A percentile compares a stretch with the other conserved stretches of the same genome.
phyloP scores from a whole-genome alignment of 2,113 vertebrate genomes.

The Prochilodus magdalenae region DNA sequence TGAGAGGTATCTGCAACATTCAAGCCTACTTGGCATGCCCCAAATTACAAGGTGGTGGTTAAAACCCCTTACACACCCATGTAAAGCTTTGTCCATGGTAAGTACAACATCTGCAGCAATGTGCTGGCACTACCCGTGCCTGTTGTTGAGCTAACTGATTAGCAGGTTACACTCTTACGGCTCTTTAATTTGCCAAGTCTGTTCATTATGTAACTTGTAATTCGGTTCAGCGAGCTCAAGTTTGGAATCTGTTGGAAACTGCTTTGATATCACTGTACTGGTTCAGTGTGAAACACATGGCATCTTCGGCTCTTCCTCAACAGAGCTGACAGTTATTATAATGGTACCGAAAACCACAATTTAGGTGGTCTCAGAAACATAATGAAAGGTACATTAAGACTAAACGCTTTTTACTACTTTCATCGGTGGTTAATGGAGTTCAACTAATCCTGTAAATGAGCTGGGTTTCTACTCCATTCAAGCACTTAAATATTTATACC shows the following conservation, averaged over 20 bases:
- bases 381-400: neutral
- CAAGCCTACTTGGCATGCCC: neutral
- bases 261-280: neutral
- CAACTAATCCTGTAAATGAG: constrained; percentile 1
- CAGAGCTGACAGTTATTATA: neutral
- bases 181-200: neutral
- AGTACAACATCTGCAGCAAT: neutral
- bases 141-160: neutral
- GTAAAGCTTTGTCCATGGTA: neutral
- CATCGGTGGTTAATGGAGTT: neutral
- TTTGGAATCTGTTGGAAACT: neutral
- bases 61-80: neutral
- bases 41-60: constrained; percentile 15
- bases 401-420: neutral
- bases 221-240: neutral
- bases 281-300: neutral
- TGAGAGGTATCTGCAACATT: neutral
- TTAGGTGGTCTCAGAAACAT: constrained; percentile 8
- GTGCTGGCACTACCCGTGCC: neutral
- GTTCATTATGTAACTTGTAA: neutral
- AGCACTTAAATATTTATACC: constrained; percentile 1
- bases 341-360: neutral
- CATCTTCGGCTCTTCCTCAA: neutral
- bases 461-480: neutral
- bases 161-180: neutral